Percentiles rank a stretch among this genome's conserved stretches.
These are phyloP conservation scores for Pycnomerus fuliginosus DNA, from an alignment of 2,888 invertebrate species.

Conservation along the genomic window DNA sequence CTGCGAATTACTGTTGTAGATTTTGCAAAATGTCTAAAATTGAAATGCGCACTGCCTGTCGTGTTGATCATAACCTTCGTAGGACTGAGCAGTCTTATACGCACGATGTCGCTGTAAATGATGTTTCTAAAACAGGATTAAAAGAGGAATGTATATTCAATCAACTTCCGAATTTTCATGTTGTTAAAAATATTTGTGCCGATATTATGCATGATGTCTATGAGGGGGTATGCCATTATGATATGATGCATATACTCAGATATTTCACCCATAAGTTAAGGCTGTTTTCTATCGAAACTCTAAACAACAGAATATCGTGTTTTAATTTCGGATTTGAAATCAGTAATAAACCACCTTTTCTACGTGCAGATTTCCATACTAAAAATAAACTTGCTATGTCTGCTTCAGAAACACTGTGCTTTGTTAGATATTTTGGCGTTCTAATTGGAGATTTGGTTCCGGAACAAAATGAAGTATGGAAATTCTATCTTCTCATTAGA, in stretches of 20 bases:
- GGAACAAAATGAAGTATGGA: background rate
- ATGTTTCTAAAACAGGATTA: background rate
- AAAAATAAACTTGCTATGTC: constrained; percentile 2
- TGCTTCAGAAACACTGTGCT: background rate
- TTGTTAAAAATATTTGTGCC: background rate
- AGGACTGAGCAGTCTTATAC: too few relatives aligned
- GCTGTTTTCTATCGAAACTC: background rate
- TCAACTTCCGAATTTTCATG: background rate
- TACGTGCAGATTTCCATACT: background rate
- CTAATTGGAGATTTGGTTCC: background rate
- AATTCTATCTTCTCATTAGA: background rate
- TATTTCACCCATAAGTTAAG: background rate
- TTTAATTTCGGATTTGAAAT: too few relatives aligned
- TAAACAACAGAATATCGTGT: too few relatives aligned
- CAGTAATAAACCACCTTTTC: too few relatives aligned
- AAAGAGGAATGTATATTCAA: constrained; percentile 1
- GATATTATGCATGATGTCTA: constrained; percentile 1
- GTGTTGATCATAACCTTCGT: too few relatives aligned
- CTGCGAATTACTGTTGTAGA: background rate
- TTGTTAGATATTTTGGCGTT: background rate
- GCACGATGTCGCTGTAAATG: too few relatives aligned
- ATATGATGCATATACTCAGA: constrained; percentile 3
- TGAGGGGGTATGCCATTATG: constrained; percentile 2
- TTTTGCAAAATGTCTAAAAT: background rate
- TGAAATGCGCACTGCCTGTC: too few relatives aligned